Evolutionary conservation across 2,797 vertebrate species (phyloP).

Genomic region (Artibeus lituratus): DNA sequence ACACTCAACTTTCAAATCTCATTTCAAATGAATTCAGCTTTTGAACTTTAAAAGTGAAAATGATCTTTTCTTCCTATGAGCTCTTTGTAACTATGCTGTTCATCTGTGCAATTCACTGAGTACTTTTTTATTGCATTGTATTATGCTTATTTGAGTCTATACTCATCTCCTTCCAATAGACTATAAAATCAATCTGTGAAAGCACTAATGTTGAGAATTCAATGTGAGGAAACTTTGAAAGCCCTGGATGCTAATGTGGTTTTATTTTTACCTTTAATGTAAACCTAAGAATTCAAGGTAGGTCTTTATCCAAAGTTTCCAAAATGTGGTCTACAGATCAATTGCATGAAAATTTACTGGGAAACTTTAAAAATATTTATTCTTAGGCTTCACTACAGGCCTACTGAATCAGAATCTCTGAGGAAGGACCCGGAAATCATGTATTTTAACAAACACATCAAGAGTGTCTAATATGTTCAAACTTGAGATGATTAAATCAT

Average conservation of each 20-base stretch:
- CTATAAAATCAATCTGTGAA: neutral
- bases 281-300: neutral
- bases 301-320: neutral
- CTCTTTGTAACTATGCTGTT: neutral
- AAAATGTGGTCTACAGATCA: neutral
- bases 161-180: neutral
- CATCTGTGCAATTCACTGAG: neutral
- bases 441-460: neutral
- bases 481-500: neutral
- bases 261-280: constrained; percentile 16
- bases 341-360: neutral
- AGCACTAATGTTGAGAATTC: neutral
- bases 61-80: neutral
- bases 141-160: neutral
- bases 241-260: neutral
- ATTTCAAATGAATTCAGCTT: neutral
- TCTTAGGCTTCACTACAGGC: neutral
- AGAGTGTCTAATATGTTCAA: neutral
- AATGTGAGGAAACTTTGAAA: neutral
- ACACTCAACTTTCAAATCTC: neutral
- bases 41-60: neutral
- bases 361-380: neutral
- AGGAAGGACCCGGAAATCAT: neutral
- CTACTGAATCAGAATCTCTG: neutral
- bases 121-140: neutral